Base-by-base conservation (phyloP, 2,113 vertebrate species). In the Myrmecobius fasciatus region DNA sequence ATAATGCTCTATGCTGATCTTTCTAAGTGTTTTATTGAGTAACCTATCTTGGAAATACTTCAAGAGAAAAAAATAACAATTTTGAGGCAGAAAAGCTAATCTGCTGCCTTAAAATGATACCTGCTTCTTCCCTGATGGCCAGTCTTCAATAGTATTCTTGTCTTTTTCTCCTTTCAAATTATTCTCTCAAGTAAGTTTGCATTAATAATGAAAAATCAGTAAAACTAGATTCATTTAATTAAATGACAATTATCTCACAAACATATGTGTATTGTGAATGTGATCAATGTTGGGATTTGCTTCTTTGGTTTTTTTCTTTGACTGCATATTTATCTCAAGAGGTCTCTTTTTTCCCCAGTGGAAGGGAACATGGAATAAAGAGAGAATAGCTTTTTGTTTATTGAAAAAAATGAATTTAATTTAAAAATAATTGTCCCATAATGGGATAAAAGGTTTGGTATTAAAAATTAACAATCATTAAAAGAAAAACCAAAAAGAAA, bases 1-100 rank as follows among this genome's bases (percentile, higher is more conserved):
- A 91, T 94, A 97, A 95, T 36, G 43, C 52, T 43, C 93, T 67
- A 91, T 48, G 92, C 3, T 93, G 54, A 90, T 94, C 89, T 94
- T 93, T 94, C 89, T 56, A 9, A 92, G 89, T 53, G 2, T 25
- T 46, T 91, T 90, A 49, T 83, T 48, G 83, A 67, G 53, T 53
- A 46, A 49, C 83, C 43, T 90, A 56, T 43, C 8, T 26, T 91
- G 83, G 31, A 93, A 94, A 83, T 43, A 43, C 67, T 83, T 83
- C 67, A 43, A 2, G 67, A 83, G 20, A 83, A 56, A 67, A 60
- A 67, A 36, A 67, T 17, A 83, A 83, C n/a, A 24, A 83, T 83
- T 83, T 43, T 43, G 22, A 83, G n/a, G 24, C 5, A 43, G n/a
- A 24, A 83, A 43, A 43, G 2, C 67, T 43, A 83, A 43, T 83